A percentile compares a stretch with the other conserved stretches of the same genome.
Conservation (phyloP, 1,140 invertebrate species). For the Littorina saxatilis region DNA sequence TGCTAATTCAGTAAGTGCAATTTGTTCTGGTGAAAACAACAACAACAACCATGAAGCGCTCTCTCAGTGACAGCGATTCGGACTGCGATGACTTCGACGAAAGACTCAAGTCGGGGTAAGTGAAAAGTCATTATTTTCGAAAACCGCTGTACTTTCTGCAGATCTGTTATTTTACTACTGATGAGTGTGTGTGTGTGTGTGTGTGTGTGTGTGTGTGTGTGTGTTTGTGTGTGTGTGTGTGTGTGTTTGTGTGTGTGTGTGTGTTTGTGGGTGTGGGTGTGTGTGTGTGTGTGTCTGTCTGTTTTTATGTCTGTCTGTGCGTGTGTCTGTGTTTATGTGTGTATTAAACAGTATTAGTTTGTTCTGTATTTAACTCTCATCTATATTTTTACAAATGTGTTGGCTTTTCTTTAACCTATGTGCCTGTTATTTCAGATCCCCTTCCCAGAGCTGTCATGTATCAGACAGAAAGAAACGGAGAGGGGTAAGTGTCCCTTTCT, state of each 20-base stretch:
- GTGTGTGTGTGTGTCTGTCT: not conserved
- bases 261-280: not conserved
- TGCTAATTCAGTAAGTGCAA: no score
- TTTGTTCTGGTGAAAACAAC: not conserved
- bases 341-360: not conserved
- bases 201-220: conserved; percentile 15
- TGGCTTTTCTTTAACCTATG: no score
- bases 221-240: not conserved
- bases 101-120: conserved; percentile 75
- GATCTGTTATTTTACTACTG: no score
- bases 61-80: conserved; percentile 75
- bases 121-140: no score
- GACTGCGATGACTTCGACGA: conserved; percentile 75
- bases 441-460: conserved; percentile 76
- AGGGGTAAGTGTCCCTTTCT: conserved; percentile 69
- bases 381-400: not conserved
- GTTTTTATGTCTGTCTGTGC: not conserved
- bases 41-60: conserved; percentile 72
- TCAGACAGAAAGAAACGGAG: conserved; percentile 76
- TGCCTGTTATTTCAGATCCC: conserved; percentile 69
- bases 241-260: not conserved
- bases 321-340: not conserved
- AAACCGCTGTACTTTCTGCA: no score
- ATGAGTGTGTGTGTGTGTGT: not conserved
- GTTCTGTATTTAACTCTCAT: not conserved